Evolutionary conservation across 2,113 vertebrate species (phyloP), one percentile per base, ranked within the genome.

Genomic region (Mastomys natalensis): DNA sequence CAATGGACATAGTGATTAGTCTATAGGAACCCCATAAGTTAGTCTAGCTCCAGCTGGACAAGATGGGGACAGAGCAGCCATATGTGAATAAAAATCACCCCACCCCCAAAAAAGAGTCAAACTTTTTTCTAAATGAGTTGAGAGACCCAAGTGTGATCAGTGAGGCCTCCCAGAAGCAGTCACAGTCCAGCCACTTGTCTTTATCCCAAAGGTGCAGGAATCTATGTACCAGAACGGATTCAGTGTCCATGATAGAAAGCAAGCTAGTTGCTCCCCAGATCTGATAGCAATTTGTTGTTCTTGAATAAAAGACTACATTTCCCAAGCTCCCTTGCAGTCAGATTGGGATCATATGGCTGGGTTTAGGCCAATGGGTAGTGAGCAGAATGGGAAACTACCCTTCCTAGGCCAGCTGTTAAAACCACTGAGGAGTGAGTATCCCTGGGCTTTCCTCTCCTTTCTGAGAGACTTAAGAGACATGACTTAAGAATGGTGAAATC

Each of bases 201-300:
- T 72, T 48, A 40, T 22, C 48, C n/a, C 29, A 17, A 26, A 78
- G 26, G 6, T 55, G 8, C 51, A 87, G 77, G 60, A 88, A 90
- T 8, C 5, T 90, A 17, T 15, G 12, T 6, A 73, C 15, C n/a
- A 55, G 17, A 90, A 66, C 43, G 60, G 15, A 70, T 70, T 68
- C 40, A 93, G 66, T 70, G 68, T 84, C 68, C 89, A 93, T 64
- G 85, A 95, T 68, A 95, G 73, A 87, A 53, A 82, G 22, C 40
- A 29, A 29, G 5, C 60, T 73, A 2, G n/a, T 21, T 51, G 17
- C 34, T 80, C 55, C 34, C 76, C 68, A 85, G 72, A 87, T 84
- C 70, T 13, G 72, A 80, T 64, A 60, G 92, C 37, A 48, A 64
- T 43, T 53, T 84, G 34, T 78, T 86, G 43, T 90, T 80, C 53